Base-by-base conservation (phyloP, 2,113 vertebrate species). In the Ahaetulla prasina region DNA sequence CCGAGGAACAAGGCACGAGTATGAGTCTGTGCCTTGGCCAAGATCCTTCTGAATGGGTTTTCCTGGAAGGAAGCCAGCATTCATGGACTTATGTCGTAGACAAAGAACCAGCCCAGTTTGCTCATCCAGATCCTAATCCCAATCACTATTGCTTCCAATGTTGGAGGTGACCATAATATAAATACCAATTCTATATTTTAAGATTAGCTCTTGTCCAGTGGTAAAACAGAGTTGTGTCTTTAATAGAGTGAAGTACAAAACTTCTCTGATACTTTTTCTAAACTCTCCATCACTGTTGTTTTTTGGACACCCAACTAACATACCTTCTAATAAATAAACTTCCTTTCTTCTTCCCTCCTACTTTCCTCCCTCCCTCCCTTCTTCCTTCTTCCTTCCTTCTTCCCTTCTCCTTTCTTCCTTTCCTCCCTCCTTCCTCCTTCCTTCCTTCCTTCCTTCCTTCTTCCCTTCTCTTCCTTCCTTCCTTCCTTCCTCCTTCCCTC, bases 231-330 rank as follows among this genome's bases (percentile, higher is more conserved):
- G 89, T 94, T 80, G 55, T 92, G 89, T 94, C 95, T 94, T 94
- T 93, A 96, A 92, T 95, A 96, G 96, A 96, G 0, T 96, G 95
- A 95, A 20, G n/a, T 74, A 74, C 92, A 95, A 97, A 95, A 96
- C 91, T 94, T 96, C 96, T 95, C 86, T 60, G 93, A 91, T 88
- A 0, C 60, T 90, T 87, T 43, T 25, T 84, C 86, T 92, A 89
- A 63, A 30, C 57, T 30, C 25, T 10, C 10, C 12, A 53, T 16
- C 63, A 35, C 0, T 94, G 94, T 95, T 96, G 94, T 94, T 95
- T 84, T 27, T 94, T 47, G 90, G 86, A 92, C 92, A 85, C 11
- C 11, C 90, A 88, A 88, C 43, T 52, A 45, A 35, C 49, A 39
- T 39, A 3, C 55, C 23, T 57, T 57, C 23, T 57, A 25, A 25